Evolutionary conservation across 1,140 invertebrate species (phyloP).

Genomic region (Samia ricini): DNA sequence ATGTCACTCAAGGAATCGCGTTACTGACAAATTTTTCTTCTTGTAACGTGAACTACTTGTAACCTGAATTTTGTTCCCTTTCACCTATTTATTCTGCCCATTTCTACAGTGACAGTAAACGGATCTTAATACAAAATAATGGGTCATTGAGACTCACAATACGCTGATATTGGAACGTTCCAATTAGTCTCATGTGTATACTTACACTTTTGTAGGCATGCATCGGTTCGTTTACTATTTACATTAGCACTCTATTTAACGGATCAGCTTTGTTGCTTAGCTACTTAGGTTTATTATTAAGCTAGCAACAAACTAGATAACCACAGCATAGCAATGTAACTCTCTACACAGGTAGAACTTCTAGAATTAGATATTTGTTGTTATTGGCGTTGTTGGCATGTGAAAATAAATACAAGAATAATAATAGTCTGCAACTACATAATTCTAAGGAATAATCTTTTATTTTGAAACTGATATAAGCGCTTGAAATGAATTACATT

Average conservation of each 20-base stretch:
- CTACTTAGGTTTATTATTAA: not conserved
- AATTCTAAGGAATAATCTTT: no score
- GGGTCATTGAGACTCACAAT: slow-evolving; percentile 26
- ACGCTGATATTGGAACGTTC: slow-evolving; percentile 23
- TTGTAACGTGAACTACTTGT: slow-evolving; percentile 43
- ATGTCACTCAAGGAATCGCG: slow-evolving; percentile 57
- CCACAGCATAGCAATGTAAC: no score
- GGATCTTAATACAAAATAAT: slow-evolving; percentile 31
- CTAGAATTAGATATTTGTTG: no score
- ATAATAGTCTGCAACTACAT: no score
- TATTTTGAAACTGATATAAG: no score
- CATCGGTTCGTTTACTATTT: not conserved
- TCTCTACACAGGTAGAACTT: no score
- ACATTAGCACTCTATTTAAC: not conserved
- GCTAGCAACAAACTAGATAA: no score
- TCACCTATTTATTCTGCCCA: slow-evolving; percentile 55
- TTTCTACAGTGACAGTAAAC: slow-evolving; percentile 48
- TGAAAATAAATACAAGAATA: no score
- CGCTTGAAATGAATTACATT: no score
- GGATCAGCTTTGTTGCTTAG: no score
- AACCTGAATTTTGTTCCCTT: slow-evolving; percentile 50
- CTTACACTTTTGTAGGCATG: not conserved
- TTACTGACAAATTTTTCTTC: slow-evolving; percentile 59
- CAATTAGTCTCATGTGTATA: slow-evolving; percentile 3
- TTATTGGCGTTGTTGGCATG: no score